Conservation (phyloP, 2,797 vertebrate genomes). For the Pristis pectinata region DNA sequence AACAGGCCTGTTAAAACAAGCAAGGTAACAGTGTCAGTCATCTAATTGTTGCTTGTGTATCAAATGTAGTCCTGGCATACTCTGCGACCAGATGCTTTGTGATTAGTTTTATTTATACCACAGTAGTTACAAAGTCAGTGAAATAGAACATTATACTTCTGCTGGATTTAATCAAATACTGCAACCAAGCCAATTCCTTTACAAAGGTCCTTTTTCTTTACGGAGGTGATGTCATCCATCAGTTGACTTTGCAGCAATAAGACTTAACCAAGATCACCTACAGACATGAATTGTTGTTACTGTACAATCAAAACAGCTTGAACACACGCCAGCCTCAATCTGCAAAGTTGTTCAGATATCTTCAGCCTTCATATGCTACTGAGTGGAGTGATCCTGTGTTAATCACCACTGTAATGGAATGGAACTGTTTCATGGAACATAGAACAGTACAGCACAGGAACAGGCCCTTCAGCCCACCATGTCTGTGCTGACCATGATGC, state of each 20-base stretch:
- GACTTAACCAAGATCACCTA: neutral
- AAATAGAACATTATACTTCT: neutral
- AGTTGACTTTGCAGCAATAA: neutral
- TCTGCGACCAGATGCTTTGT: neutral
- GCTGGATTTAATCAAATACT: neutral
- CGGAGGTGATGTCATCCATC: neutral
- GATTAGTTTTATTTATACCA: neutral
- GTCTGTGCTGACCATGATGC: no score
- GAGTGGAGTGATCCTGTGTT: neutral
- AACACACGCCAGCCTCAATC: neutral
- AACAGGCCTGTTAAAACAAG: neutral
- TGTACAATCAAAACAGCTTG: neutral
- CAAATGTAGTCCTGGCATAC: neutral
- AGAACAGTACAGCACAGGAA: no score
- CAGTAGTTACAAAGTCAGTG: neutral
- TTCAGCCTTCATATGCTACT: neutral
- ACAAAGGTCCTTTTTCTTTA: conserved; percentile 9
- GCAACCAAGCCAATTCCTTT: neutral
- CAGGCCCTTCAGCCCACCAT: no score
- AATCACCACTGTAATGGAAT: neutral
- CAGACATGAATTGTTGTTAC: neutral
- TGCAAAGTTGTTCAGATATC: neutral
- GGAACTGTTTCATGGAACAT: no score
- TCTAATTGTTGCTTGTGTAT: neutral
- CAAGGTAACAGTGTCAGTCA: neutral